Evolutionary conservation across 2,888 invertebrate genomes (phyloP).

Genomic region (Heliconius sara): DNA sequence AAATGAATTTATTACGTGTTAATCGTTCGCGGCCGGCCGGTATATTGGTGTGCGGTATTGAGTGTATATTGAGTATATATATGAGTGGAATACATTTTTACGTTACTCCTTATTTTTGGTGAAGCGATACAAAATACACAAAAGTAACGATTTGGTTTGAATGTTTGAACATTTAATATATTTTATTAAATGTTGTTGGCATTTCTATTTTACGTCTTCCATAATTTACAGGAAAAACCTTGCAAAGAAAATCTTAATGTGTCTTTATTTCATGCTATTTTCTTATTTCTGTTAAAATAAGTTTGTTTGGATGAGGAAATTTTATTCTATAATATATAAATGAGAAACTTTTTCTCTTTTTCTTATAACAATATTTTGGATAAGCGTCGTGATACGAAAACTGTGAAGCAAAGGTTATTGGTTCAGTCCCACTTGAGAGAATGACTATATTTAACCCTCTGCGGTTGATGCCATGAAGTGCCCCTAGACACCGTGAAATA

Average conservation of each 20-base stretch:
- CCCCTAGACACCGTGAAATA: no score
- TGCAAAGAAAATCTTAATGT: neutral
- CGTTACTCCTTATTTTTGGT: neutral
- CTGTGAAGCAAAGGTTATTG: no score
- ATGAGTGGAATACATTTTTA: neutral
- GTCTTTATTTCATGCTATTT: neutral
- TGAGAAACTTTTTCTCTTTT: no score
- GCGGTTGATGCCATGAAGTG: no score
- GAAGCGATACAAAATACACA: neutral
- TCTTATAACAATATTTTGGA: no score
- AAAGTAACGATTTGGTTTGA: neutral
- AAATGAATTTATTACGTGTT: constrained; percentile 33
- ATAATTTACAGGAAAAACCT: neutral
- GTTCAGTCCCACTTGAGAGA: no score
- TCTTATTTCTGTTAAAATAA: neutral
- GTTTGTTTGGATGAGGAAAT: neutral
- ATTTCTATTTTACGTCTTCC: constrained; percentile 4
- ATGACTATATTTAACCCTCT: no score
- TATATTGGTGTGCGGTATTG: constrained; percentile 20
- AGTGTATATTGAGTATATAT: no score
- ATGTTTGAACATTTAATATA: constrained; percentile 5
- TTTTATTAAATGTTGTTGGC: neutral
- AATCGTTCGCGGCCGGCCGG: constrained; percentile 6
- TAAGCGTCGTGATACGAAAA: no score
- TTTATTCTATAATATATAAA: no score